Base-by-base conservation (phyloP, 2,888 invertebrate species). In the Criorhina ranunculi region DNA sequence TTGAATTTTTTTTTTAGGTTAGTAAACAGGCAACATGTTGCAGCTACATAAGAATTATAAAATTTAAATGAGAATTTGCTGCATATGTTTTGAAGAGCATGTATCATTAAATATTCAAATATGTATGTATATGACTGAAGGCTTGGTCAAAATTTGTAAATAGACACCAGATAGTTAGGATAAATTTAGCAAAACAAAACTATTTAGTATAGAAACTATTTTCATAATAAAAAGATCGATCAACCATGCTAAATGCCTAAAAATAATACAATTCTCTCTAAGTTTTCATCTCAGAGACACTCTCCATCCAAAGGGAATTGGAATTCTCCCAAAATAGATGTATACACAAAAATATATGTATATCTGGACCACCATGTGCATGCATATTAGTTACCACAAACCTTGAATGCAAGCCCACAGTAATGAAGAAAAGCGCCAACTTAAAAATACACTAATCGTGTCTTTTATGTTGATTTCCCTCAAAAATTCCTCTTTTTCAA, bases 401-500 rank as follows among this genome's bases (percentile, higher is more conserved):
- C 83, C 83, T 83, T 83, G 67, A 78, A 62, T 73, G 72, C 55
- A 44, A 64, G 6, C 31, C 44, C 66, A 49, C 17, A 78, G 78
- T 70, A 57, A 44, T 37, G 42, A 24, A 29, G 55, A 44, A 35
- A 67, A 44, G 73, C 83, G 73, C 73, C 62, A 64, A 73, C 31
- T 64, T 49, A 59, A 78, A 69, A 73, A 83, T 73, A 73, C 49
- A 60, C 40, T 31, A 49, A 29, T 11, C 15, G 44, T 19, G 9
- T 31, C 15, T 49, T 37, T 17, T 35, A n/a, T 59, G 33, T 64
- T 59, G 24, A 3, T 24, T 46, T 31, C 44, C 33, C 0, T 35
- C 17, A 37, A 44, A 53, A 19, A 66, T 40, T 53, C 33, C 33
- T 37, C 31, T 5, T 81, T 77, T 60, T 57, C 82, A 24, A 49